Base-by-base conservation (phyloP, 2,113 vertebrate species). In the Albula glossodonta region DNA sequence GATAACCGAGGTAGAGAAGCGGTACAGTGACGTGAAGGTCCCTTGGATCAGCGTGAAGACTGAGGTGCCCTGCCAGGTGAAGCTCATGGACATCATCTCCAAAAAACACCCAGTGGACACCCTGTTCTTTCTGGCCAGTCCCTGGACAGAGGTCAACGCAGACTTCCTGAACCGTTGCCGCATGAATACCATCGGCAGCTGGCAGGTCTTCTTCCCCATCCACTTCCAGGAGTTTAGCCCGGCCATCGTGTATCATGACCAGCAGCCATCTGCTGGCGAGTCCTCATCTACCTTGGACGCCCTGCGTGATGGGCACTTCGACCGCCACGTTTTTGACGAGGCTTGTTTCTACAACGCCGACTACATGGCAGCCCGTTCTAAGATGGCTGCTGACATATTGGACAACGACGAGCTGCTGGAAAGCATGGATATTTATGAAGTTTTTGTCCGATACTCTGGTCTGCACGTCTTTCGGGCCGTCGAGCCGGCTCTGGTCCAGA, bases 21-120 rank as follows among this genome's bases (percentile, higher is more conserved):
- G 97, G 50, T 97, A 97, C 6, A 89, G 96, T 0, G 97, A 97
- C 2, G 94, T 97, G 0, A 98, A 98, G 93, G 96, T 99, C 85
- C 97, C 98, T 0, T 97, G 97, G 97, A 97, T 99, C 17, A 97
- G 97, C 0, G 97, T 99, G 84, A 97, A 97, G 89, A 98, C 97
- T 0, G 98, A 98, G 92, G 96, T 97, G 25, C 97, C 98, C 0
- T 99, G 98, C 0, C 98, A 99, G 91, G 96, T 99, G 78, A 97
- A 98, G 80, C 96, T 99, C 85, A 98, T 99, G 97, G 98, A 99
- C 88, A 97, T 99, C 78, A 96, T 99, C 87, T 99, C 98, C 0
- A 99, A 99, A 94, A 99, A 99, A 91, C 98, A 99, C 89, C 98
- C 98, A 0, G 97, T 99, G 90, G 98, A 99, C 90, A 98, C 98